Base-by-base conservation (phyloP, 2,797 vertebrate genomes). In the Amniataba percoides region DNA sequence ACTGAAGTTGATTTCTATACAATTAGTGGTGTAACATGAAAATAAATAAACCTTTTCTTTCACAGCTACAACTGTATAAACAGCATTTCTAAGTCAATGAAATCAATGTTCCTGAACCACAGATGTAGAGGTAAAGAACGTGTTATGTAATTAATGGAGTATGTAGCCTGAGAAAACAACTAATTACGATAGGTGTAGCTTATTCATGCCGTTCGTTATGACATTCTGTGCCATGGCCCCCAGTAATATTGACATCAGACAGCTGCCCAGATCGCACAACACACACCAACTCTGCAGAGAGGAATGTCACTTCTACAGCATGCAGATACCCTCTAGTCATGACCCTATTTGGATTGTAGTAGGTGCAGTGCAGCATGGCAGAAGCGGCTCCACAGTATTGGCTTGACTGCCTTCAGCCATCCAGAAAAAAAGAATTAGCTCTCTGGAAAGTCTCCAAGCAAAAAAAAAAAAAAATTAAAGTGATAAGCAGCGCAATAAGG, bases 361-460 rank as follows among this genome's bases (percentile, higher is more conserved):
- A 89, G 87, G 85, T 91, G 89, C 90, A 90, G 74, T 89, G 87
- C 92, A 92, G 88, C 89, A 92, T 91, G 82, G 87, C 83, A 85
- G 83, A 89, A 86, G 72, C 82, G 83, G 78, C 89, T 89, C 70
- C 74, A 84, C 71, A 70, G 88, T 81, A 88, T 81, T 91, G 90
- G 88, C 81, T 81, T 72, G 87, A 89, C 84, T 89, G 89, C 91
- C 80, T 87, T 89, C 64, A 89, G 88, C 84, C 85, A 90, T 83
- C 63, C 78, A 89, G 75, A 87, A 81, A 88, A 86, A 91, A 87
- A 87, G 74, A 92, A 91, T 82, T 79, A 84, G 85, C 78, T 82
- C 85, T 87, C 86, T 93, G 89, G 89, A 91, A 89, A 77, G 85
- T 80, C 76, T 90, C 88, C 88, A 88, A 88, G 78, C 80, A 74